Conservation (phyloP, 2,113 vertebrate genomes). For the Zootoca vivipara region DNA sequence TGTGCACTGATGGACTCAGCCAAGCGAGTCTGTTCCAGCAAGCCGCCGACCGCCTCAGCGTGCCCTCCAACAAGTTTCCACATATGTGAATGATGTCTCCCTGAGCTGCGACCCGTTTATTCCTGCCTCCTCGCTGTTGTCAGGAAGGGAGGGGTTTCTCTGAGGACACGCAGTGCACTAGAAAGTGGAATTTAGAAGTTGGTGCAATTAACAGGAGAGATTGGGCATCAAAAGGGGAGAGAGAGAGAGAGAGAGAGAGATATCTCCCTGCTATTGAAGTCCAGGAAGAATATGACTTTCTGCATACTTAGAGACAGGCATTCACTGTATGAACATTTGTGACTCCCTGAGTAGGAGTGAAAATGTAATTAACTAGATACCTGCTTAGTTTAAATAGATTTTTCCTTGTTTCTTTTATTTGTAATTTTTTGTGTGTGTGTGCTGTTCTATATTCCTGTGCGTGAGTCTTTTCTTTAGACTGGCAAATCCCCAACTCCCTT, state of each 20-base stretch:
- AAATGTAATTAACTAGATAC: slow-evolving; percentile 81
- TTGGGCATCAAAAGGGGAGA: slow-evolving; percentile 3
- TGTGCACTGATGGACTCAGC: not conserved
- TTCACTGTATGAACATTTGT: slow-evolving; percentile 69
- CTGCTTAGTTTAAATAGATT: slow-evolving; percentile 76
- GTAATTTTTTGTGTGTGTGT: slow-evolving; percentile 16
- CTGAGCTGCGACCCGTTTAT: not conserved
- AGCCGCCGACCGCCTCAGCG: rapidly evolving
- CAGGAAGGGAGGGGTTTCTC: not conserved
- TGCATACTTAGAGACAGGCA: slow-evolving; percentile 53
- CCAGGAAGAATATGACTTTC: slow-evolving; percentile 54
- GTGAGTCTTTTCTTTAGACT: slow-evolving; percentile 65
- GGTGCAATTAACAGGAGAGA: slow-evolving; percentile 32
- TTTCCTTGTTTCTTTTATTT: slow-evolving; percentile 50
- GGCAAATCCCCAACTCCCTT: slow-evolving; percentile 59
- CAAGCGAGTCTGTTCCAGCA: not conserved
- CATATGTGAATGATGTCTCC: not conserved
- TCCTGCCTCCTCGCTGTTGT: not conserved
- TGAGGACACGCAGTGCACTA: not conserved
- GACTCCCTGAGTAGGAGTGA: slow-evolving; percentile 72
- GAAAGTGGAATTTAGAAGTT: slow-evolving; percentile 33
- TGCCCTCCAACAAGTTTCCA: not conserved
- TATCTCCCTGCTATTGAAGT: slow-evolving; percentile 40
- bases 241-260: slow-evolving; percentile 30
- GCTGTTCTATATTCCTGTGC: slow-evolving; percentile 31